phyloP scores from a whole-genome alignment of 2,113 vertebrate species.

The Greenwoodochromis staneri region DNA sequence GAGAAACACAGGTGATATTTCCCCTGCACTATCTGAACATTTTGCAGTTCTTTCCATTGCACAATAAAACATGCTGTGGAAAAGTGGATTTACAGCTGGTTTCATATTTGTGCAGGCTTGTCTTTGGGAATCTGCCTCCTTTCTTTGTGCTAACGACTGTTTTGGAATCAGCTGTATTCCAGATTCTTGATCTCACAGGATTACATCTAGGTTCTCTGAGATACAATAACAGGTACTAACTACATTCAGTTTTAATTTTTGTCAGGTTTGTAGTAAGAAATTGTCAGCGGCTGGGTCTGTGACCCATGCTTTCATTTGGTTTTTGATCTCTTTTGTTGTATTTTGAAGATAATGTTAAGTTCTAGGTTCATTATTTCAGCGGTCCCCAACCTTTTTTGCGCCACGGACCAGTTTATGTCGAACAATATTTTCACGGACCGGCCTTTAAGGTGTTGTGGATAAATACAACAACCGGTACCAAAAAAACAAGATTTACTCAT shows the following conservation, averaged over 20 bases:
- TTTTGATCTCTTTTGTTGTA: background rate
- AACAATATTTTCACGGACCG: background rate
- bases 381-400: rapidly evolving
- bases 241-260: background rate
- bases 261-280: background rate
- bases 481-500: rapidly evolving
- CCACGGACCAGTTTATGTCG: rapidly evolving
- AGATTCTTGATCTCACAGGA: background rate
- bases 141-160: background rate
- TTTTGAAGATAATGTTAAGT: background rate
- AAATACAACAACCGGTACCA: background rate
- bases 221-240: rapidly evolving
- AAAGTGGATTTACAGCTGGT: background rate
- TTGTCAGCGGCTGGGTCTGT: background rate
- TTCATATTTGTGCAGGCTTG: background rate
- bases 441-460: background rate
- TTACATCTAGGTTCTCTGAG: background rate
- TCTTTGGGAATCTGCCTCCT: background rate
- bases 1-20: slow-evolving; percentile 26
- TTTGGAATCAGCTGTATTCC: background rate
- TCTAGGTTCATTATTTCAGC: background rate
- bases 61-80: background rate
- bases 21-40: background rate
- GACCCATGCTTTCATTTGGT: background rate
- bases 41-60: background rate